A percentile compares a stretch with the other conserved stretches of the same genome.
phyloP scores from a whole-genome alignment of 1,140 invertebrate genomes.

The Tetragnatha versicolor region DNA sequence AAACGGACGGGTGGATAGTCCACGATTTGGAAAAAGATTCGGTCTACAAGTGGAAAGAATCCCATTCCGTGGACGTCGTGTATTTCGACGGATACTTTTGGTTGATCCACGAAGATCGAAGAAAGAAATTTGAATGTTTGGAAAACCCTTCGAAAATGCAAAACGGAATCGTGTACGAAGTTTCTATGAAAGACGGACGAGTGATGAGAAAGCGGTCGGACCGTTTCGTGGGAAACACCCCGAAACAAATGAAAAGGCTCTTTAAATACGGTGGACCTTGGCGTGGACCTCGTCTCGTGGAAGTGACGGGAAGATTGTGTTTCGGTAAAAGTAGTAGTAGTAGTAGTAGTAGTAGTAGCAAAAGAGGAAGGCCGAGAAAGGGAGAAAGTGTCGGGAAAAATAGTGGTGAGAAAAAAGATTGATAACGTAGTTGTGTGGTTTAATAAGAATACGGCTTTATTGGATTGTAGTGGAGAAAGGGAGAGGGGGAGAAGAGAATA shows the following conservation, averaged over 20 bases:
- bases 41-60: not conserved
- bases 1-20: not conserved
- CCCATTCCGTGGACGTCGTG: conserved; percentile 1
- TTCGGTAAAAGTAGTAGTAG: too few relatives aligned
- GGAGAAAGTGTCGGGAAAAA: too few relatives aligned
- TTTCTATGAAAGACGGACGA: not conserved
- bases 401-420: too few relatives aligned
- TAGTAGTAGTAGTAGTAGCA: too few relatives aligned
- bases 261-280: not conserved
- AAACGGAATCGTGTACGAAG: not conserved
- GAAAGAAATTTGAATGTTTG: not conserved
- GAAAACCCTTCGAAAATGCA: not conserved
- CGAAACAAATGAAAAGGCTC: not conserved
- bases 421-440: too few relatives aligned
- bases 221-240: not conserved
- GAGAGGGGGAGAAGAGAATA: too few relatives aligned
- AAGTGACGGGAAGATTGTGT: too few relatives aligned
- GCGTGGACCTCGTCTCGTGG: not conserved
- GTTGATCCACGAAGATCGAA: not conserved
- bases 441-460: too few relatives aligned
- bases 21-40: not conserved
- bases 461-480: too few relatives aligned
- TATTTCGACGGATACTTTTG: conserved; percentile 4
- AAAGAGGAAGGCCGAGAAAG: too few relatives aligned
- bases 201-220: not conserved